phyloP scores from a whole-genome alignment of 2,113 vertebrate species.

The Hyperoodon ampullatus region DNA sequence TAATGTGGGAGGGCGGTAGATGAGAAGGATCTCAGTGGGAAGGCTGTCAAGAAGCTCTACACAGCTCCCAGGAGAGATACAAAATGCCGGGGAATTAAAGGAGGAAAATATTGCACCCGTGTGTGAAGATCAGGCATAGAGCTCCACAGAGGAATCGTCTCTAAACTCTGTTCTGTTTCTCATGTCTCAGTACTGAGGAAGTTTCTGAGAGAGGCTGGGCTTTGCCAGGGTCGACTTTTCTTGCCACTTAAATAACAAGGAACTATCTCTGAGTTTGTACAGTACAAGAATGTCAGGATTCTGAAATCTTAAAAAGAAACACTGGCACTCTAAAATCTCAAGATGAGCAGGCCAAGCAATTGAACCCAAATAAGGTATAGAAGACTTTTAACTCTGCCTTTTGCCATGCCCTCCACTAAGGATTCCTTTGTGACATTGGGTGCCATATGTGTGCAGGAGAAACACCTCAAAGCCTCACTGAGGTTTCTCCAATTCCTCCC shows the following conservation, averaged over 20 bases:
- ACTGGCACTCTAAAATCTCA: neutral
- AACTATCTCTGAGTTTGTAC: neutral
- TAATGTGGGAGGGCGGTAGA: rapidly evolving
- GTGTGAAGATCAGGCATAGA: neutral
- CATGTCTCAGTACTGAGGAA: neutral
- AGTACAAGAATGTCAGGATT: neutral
- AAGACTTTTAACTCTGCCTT: neutral
- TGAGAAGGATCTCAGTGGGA: neutral
- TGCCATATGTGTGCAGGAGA: neutral
- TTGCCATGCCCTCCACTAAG: neutral
- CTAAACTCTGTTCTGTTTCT: neutral
- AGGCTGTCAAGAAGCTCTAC: neutral
- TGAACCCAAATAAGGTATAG: neutral
- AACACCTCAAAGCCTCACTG: neutral
- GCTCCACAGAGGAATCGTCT: neutral
- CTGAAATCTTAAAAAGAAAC: constrained; percentile 34
- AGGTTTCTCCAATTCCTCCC: neutral
- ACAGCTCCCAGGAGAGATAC: neutral
- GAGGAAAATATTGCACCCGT: neutral
- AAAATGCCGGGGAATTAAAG: neutral
- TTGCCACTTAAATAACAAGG: constrained; percentile 26
- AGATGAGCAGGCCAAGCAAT: neutral
- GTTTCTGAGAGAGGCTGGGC: neutral
- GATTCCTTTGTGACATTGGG: neutral
- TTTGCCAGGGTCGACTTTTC: neutral